Conservation (phyloP, 2,797 vertebrate species). For the Gymnocypris eckloni region DNA sequence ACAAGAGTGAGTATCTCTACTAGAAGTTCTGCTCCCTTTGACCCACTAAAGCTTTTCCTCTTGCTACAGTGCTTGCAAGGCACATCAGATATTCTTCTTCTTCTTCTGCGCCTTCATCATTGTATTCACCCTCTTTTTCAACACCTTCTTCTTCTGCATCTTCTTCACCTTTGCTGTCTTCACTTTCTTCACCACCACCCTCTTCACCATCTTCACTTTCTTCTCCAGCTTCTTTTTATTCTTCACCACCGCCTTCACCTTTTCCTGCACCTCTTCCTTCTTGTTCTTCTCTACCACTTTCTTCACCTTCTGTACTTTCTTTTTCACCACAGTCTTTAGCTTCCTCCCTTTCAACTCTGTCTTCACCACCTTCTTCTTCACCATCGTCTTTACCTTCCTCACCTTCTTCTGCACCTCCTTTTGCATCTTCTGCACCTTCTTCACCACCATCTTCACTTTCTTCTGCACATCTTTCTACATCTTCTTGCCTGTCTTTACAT, state of each 20-base stretch:
- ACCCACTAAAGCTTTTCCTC: neutral
- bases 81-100: neutral
- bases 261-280: too few relatives aligned
- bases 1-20: constrained; percentile 92
- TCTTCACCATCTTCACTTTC: neutral
- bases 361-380: neutral
- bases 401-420: neutral
- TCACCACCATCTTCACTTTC: neutral
- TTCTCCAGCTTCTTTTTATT: neutral
- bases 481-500: too few relatives aligned
- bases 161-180: neutral
- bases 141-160: neutral
- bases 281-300: neutral
- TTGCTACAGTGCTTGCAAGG: neutral
- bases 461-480: neutral
- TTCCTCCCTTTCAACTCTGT: neutral
- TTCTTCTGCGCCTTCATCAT: neutral
- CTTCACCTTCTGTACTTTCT: neutral
- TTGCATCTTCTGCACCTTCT: neutral
- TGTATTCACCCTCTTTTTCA: neutral
- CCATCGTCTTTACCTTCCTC: neutral
- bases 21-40: constrained; percentile 5
- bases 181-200: neutral
- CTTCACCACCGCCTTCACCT: neutral
- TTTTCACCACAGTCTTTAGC: neutral